phyloP scores from a whole-genome alignment of 2,888 invertebrate species.

The Hanleya hanleyi region DNA sequence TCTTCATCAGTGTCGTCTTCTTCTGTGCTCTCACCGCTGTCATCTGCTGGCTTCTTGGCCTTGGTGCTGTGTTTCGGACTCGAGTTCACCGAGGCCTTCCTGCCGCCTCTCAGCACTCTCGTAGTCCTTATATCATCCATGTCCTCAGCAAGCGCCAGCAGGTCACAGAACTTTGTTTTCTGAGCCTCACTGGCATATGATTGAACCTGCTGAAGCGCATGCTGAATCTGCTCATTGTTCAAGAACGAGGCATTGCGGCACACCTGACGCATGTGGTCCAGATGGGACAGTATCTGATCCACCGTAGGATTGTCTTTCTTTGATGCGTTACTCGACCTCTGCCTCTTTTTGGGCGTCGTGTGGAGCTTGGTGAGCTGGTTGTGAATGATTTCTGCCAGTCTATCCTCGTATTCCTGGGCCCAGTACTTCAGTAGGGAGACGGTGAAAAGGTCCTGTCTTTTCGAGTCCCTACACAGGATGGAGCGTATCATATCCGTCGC shows the following conservation, averaged over 20 bases:
- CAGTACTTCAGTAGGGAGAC: constrained; percentile 93
- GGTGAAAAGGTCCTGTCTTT: constrained; percentile 86
- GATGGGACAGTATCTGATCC: constrained; percentile 87
- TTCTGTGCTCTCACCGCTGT: constrained; percentile 54
- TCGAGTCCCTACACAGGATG: constrained; percentile 79
- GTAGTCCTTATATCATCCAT: constrained; percentile 78
- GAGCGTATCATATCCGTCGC: constrained; percentile 89
- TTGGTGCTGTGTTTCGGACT: constrained; percentile 45
- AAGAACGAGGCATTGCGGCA: constrained; percentile 79
- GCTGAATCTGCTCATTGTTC: constrained; percentile 92
- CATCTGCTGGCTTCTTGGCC: constrained; percentile 49
- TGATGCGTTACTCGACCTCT: constrained; percentile 42
- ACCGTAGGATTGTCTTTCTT: constrained; percentile 72
- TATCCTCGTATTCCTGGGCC: constrained; percentile 94
- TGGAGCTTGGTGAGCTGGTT: constrained; percentile 76
- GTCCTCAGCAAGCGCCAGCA: constrained; percentile 92
- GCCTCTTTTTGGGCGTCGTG: constrained; percentile 92
- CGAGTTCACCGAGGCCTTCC: constrained; percentile 56
- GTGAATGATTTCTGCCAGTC: constrained; percentile 77
- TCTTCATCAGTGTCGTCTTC: constrained; percentile 54
- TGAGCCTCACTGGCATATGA: constrained; percentile 90
- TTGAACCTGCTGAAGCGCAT: constrained; percentile 91
- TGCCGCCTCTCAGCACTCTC: constrained; percentile 56
- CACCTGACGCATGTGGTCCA: constrained; percentile 86
- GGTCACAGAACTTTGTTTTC: constrained; percentile 89